Percentiles rank a stretch among this genome's conserved stretches.
These are phyloP conservation scores for Eupeodes luniger DNA, from an alignment of 2,888 invertebrate genomes.

Conservation along the genomic window DNA sequence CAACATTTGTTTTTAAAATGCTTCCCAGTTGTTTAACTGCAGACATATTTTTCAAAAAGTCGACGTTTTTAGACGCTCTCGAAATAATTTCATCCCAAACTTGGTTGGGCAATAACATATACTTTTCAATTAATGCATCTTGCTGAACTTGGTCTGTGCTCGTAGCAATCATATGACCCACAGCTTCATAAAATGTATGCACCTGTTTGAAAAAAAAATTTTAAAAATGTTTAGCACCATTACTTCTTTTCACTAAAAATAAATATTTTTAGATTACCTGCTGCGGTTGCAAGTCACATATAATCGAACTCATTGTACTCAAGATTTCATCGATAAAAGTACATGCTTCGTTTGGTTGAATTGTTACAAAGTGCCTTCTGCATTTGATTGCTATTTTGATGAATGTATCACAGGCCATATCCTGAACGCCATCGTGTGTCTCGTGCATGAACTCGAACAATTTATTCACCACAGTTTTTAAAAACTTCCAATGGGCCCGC, in stretches of 20 bases:
- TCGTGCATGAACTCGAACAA: slow-evolving; percentile 99
- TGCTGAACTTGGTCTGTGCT: slow-evolving; percentile 96
- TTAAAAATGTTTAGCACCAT: background rate
- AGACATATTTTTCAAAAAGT: slow-evolving; percentile 97
- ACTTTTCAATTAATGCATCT: slow-evolving; percentile 97
- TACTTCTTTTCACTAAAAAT: background rate
- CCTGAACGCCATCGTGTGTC: slow-evolving; percentile 99
- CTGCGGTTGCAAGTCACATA: slow-evolving; percentile 99
- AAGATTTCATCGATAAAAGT: slow-evolving; percentile 99
- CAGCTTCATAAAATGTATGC: slow-evolving; percentile 99
- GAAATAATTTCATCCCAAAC: slow-evolving; percentile 99
- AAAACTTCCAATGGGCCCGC: slow-evolving; percentile 99
- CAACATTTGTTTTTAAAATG: slow-evolving; percentile 99
- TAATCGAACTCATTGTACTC: slow-evolving; percentile 97
- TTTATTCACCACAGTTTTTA: slow-evolving; percentile 99
- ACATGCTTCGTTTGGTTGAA: slow-evolving; percentile 97
- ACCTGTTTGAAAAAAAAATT: slow-evolving; percentile 79
- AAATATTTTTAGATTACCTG: slow-evolving; percentile 87
- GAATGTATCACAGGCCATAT: slow-evolving; percentile 99
- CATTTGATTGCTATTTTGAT: slow-evolving; percentile 99
- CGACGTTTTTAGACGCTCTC: slow-evolving; percentile 98
- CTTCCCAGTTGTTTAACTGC: slow-evolving; percentile 98
- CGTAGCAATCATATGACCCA: slow-evolving; percentile 99
- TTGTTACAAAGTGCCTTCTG: slow-evolving; percentile 97
- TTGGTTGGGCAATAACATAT: slow-evolving; percentile 98